Evolutionary conservation across 2,797 vertebrate genomes (phyloP), one percentile per base, ranked within the genome.

Genomic region (Argentina silus): DNA sequence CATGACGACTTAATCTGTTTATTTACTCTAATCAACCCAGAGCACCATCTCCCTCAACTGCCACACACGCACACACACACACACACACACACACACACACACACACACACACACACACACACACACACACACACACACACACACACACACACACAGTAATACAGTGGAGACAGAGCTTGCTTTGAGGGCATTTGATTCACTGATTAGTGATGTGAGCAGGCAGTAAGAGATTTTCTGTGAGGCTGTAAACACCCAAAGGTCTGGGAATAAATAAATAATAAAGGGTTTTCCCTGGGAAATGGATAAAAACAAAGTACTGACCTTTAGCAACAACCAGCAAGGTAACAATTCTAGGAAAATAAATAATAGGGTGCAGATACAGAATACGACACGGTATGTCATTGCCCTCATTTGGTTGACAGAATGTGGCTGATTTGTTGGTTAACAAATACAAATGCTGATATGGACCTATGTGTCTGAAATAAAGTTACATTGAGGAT

Each of bases 1-100:
- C 79, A 76, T 42, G 42, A 82, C 43, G 75, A 76, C 78, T 72
- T 83, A 78, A 87, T 83, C 47, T 50, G 74, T 83, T 87, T 79
- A 65, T 67, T 55, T 27, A 70, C 71, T 79, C 48, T 61, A 77
- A 86, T 83, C 81, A 73, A 56, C 77, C 78, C 77, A 43, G 65
- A 64, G 53, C 67, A 67, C 27, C 69, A 21, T 78, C 73, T 78
- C 72, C 60, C 62, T 75, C 62, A 55, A 21, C 17, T 1, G 19
- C 6, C 7, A n/a, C 19, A 70, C 6, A 15, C 10, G 62, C 2
- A 42, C n/a, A 64, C 44, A 64, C 61, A 57, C 7, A 17, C 21
- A 36, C 23, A 61, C 2, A 10, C 50, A 43, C 56, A 59, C 47
- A 67, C 48, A 60, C 10, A 27, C 55, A 21, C 17, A 47, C 44